Percentiles rank a stretch among this genome's conserved stretches.
These are phyloP conservation scores for Lepilemur septentrionalis DNA, from an alignment of 2,797 vertebrate species.

Conservation along the genomic window DNA sequence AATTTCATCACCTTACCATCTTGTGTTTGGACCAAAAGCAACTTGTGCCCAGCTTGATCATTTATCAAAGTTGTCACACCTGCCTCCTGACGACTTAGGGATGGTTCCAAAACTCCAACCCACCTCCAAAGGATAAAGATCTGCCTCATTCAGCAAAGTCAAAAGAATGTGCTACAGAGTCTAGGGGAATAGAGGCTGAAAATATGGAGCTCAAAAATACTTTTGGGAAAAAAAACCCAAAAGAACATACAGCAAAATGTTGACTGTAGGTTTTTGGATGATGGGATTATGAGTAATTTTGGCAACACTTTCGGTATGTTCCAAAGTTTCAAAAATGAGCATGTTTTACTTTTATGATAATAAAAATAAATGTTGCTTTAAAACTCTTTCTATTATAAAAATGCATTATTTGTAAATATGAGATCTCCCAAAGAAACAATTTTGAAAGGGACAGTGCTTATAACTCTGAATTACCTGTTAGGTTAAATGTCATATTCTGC, in stretches of 20 bases:
- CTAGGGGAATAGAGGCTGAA: background rate
- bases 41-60: background rate
- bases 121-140: background rate
- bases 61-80: background rate
- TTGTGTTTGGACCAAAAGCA: constrained; percentile 18
- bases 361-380: background rate
- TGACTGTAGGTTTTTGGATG: background rate
- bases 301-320: constrained; percentile 11
- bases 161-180: background rate
- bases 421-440: background rate
- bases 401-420: background rate
- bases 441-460: background rate
- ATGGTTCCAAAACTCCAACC: background rate
- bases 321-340: background rate
- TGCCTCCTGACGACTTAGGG: background rate
- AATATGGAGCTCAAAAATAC: background rate
- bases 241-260: background rate
- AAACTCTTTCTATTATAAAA: background rate
- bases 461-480: background rate
- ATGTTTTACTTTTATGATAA: constrained; percentile 4
- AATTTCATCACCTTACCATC: constrained; percentile 6
- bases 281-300: background rate
- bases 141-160: background rate
- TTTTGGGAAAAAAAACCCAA: background rate
- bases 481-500: background rate